phyloP scores from a whole-genome alignment of 2,888 invertebrate genomes.

The Drosophila niveifrons region DNA sequence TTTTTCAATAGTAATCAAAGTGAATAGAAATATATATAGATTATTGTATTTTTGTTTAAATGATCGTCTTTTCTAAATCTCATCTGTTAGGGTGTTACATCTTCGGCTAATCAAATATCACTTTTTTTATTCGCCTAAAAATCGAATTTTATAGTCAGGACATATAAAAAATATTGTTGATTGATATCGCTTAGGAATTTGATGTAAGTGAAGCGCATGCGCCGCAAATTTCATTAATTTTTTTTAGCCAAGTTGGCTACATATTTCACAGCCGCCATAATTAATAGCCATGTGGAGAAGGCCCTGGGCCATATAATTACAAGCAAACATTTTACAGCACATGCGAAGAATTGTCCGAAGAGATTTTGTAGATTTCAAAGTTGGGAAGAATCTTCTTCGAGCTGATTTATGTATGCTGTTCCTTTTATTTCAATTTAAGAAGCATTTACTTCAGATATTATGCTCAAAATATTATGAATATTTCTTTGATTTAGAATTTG shows the following conservation, averaged over 20 bases:
- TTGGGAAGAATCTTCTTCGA: slow-evolving; percentile 5
- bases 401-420: not conserved
- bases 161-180: slow-evolving; percentile 59
- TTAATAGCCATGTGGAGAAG: slow-evolving; percentile 59
- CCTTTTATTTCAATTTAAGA: not conserved
- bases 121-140: slow-evolving; percentile 35
- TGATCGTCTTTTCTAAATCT: too few species aligned
- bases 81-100: slow-evolving; percentile 17
- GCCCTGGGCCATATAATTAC: slow-evolving; percentile 50
- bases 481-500: too few species aligned
- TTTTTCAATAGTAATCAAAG: not conserved
- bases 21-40: too few species aligned
- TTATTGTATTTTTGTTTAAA: too few species aligned
- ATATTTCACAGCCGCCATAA: slow-evolving; percentile 51
- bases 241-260: slow-evolving; percentile 53
- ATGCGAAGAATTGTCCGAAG: slow-evolving; percentile 25
- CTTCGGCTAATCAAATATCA: not conserved
- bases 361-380: slow-evolving; percentile 8
- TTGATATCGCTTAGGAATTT: slow-evolving; percentile 71
- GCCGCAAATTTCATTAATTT: slow-evolving; percentile 61
- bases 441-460: too few species aligned
- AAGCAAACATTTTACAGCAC: slow-evolving; percentile 29
- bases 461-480: too few species aligned
- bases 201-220: slow-evolving; percentile 59
- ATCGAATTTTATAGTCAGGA: slow-evolving; percentile 63